Base-by-base conservation (phyloP, 2,888 invertebrate species). In the Pemphredon lugubris region DNA sequence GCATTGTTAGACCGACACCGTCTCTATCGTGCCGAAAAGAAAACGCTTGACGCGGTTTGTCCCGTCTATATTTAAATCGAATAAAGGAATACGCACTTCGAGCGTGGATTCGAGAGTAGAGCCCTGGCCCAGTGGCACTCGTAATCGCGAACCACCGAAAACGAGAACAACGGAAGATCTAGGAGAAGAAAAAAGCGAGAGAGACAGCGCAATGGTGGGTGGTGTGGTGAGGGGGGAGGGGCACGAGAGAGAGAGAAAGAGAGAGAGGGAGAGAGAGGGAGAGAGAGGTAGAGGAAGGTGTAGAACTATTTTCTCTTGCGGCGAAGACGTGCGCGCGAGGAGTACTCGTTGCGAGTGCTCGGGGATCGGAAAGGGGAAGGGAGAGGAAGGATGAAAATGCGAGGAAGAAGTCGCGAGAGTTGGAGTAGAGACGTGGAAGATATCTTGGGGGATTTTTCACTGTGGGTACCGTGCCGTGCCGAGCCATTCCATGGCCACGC, bases 241-340 rank as follows among this genome's bases (percentile, higher is more conserved):
- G 16, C 7, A 18, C n/a, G 48, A 14, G 20, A 23, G 11, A 18
- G 39, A 11, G 39, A 37, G 32, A 16, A 39, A 14, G 1, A 2
- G 5, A 2, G 1, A 6, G n/a, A 16, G 32, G 20, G 1, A 13
- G 32, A 51, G 39, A 39, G 9, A 20, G 37, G 23, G 16, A 63
- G 48, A 5, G 21, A 44, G 23, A 65, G 66, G 6, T 60, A n/a
- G n/a, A n/a, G 63, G 74, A 69, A 75, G 78, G 77, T 75, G 76
- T 73, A 81, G 75, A 77, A 79, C 81, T 83, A 83, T 83, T 82
- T 77, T 79, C 73, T 78, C 77, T 73, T 71, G 68, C 69, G 73
- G 48, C 48, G 65, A 73, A 55, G 64, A 69, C 60, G 57, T 23
- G 58, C 45, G 26, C 44, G 40, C 9, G 45, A 70, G 40, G 45